Evolutionary conservation across 2,888 invertebrate genomes (phyloP).

Genomic region (Agonopterix subpropinquella): DNA sequence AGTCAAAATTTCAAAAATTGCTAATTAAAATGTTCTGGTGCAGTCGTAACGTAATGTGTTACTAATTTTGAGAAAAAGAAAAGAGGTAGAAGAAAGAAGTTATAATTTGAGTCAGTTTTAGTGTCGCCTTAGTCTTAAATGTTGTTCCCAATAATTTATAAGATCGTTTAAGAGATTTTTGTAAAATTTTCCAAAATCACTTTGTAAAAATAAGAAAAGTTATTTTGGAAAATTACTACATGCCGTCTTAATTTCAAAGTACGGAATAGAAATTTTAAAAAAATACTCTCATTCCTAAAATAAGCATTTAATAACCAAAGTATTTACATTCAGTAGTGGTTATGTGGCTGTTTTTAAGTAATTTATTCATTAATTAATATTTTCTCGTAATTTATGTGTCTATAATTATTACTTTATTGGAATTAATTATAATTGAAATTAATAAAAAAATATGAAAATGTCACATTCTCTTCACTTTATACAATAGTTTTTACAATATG

Average conservation of each 20-base stretch:
- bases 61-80: not conserved
- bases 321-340: conserved; percentile 69
- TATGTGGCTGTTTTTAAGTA: conserved; percentile 72
- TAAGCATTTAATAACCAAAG: conserved; percentile 68
- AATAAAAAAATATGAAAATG: conserved; percentile 64
- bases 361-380: conserved; percentile 66
- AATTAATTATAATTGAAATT: conserved; percentile 65
- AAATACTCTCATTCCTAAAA: conserved; percentile 71
- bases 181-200: conserved; percentile 46
- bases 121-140: conserved; percentile 61
- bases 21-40: not conserved
- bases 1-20: not conserved
- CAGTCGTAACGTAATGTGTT: not conserved
- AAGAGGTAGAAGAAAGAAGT: not conserved
- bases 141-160: conserved; percentile 73
- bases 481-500: conserved; percentile 77
- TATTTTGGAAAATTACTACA: conserved; percentile 46
- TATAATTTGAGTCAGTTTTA: conserved; percentile 32
- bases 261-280: conserved; percentile 39
- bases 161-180: conserved; percentile 44
- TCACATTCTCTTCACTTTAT: conserved; percentile 75
- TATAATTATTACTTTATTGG: conserved; percentile 73
- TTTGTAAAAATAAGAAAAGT: conserved; percentile 7
- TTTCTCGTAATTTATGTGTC: conserved; percentile 75
- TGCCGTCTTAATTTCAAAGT: conserved; percentile 46